Base-by-base conservation (phyloP, 2,113 vertebrate genomes). In the Oreochromis aureus region DNA sequence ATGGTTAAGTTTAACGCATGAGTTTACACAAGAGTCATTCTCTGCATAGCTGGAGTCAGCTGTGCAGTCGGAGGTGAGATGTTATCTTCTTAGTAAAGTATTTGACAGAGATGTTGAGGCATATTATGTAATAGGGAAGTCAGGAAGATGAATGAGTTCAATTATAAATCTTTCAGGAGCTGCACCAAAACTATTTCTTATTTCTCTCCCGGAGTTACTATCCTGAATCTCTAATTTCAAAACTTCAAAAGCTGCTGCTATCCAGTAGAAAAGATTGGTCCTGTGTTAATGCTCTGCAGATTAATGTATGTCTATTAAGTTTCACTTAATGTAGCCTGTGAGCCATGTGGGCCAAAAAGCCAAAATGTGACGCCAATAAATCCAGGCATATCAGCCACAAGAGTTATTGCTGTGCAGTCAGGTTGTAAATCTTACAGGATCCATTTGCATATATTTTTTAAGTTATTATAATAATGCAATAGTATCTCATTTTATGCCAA, bases 111-210 rank as follows among this genome's bases (percentile, higher is more conserved):
- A 55, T 83, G 61, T 84, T 12, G 12, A 87, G 2, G 41, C 56
- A 58, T 83, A 30, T 59, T 48, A 32, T 66, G 18, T 86, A 86
- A 87, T 86, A 81, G 71, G 73, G 55, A 76, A 87, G 84, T 71
- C 27, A 32, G 80, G 92, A 76, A 87, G 90, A 94, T 82, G 76
- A 90, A 96, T 89, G 86, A 84, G 79, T 88, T 88, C 80, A 91
- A 92, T 93, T 89, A 91, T 93, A 82, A 80, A 90, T 90, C 55
- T 90, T 89, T 87, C 87, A 91, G 76, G 73, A 78, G 85, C 84
- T 83, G 88, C 51, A 82, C 30, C 82, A 11, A 15, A 80, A 86
- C 91, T 85, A 86, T 92, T 87, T 91, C 66, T 90, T 82, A 53
- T 27, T 85, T 63, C 32, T 53, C 22, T 76, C 61, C 79, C 5